These are phyloP conservation scores for Eriosoma lanigerum DNA, from an alignment of 1,140 invertebrate species.

Conservation along the genomic window DNA sequence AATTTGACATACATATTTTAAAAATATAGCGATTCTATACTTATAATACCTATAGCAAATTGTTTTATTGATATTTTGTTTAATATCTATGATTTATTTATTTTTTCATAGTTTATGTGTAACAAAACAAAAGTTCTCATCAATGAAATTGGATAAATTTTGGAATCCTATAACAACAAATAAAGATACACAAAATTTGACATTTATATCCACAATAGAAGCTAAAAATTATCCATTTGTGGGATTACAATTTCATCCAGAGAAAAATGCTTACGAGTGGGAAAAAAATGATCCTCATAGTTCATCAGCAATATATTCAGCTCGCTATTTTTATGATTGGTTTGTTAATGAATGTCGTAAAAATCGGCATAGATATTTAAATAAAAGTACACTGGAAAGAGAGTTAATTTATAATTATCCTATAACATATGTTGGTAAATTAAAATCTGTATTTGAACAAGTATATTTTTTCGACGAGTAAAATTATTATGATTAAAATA, in stretches of 20 bases:
- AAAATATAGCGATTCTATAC: too few relatives aligned
- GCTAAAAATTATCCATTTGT: conserved; percentile 76
- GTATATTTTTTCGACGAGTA: conserved; percentile 5
- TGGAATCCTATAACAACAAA: conserved; percentile 74
- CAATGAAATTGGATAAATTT: conserved; percentile 47
- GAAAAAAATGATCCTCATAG: conserved; percentile 66
- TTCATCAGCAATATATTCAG: conserved; percentile 63
- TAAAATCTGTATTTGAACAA: not conserved
- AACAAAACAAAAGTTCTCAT: conserved; percentile 50
- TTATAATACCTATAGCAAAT: too few relatives aligned
- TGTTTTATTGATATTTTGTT: too few relatives aligned
- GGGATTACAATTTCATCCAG: conserved; percentile 87
- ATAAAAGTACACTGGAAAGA: not conserved
- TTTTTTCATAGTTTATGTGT: conserved; percentile 53
- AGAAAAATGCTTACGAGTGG: conserved; percentile 86
- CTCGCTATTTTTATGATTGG: conserved; percentile 83
- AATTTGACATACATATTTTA: too few relatives aligned
- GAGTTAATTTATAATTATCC: conserved; percentile 3
- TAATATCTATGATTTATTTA: too few relatives aligned
- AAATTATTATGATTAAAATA: not conserved
- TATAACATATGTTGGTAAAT: not conserved
- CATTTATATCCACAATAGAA: conserved; percentile 72
- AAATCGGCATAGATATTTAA: conserved; percentile 47
- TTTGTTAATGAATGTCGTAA: conserved; percentile 52
- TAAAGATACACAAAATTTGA: conserved; percentile 65